Percentiles rank a stretch among this genome's conserved stretches.
phyloP scores from a whole-genome alignment of 2,113 vertebrate species.

The Cavia porcellus region DNA sequence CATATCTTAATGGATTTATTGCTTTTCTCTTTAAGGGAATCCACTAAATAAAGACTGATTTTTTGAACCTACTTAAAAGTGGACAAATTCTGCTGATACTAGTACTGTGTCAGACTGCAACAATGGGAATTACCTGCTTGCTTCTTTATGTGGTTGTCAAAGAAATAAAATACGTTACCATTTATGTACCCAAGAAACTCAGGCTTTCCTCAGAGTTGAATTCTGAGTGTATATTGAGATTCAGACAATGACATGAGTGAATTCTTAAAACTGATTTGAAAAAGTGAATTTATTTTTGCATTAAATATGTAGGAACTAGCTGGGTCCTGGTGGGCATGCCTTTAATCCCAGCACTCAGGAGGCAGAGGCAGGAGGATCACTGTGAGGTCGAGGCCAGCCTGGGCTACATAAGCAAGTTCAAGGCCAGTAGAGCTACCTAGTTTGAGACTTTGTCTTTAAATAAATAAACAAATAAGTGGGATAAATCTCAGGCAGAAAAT shows the following conservation, averaged over 20 bases:
- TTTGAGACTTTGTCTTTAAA: background rate
- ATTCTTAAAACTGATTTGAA: constrained; percentile 13
- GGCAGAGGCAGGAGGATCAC: background rate
- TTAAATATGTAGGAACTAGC: background rate
- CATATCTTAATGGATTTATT: constrained; percentile 17
- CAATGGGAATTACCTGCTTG: background rate
- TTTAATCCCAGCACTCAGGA: background rate
- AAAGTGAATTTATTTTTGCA: background rate
- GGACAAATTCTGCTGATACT: constrained; percentile 24
- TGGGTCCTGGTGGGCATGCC: background rate
- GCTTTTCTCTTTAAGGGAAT: background rate
- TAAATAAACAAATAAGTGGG: background rate
- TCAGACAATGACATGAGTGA: background rate
- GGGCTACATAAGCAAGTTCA: background rate
- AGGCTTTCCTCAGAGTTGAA: constrained; percentile 20
- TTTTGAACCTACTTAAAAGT: constrained; percentile 33
- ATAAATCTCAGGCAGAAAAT: background rate
- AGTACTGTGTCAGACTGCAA: background rate
- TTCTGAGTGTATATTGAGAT: background rate
- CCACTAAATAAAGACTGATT: background rate
- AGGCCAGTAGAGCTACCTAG: background rate
- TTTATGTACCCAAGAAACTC: background rate
- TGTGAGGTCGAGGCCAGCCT: background rate
- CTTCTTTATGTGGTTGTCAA: background rate
- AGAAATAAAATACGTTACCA: background rate